Conservation (phyloP, 2,888 invertebrate genomes). For the Mechanitis messenoides region DNA sequence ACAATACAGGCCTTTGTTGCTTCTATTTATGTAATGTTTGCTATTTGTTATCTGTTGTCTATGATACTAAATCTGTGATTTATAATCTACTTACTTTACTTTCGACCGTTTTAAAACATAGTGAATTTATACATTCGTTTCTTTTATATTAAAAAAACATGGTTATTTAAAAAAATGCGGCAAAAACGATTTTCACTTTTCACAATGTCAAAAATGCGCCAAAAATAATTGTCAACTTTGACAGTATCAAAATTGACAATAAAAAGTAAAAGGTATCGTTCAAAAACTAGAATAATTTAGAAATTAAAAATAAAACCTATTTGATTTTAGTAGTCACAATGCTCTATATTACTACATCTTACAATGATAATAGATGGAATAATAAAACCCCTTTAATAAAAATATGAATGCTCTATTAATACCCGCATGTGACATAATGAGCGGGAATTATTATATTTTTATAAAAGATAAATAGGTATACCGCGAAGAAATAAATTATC, state of each 20-base stretch:
- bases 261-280: no score
- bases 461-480: conserved; percentile 54
- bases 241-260: no score
- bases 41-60: conserved; percentile 32
- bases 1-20: conserved; percentile 37
- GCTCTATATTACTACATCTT: neutral
- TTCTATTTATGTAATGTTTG: conserved; percentile 28
- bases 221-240: no score
- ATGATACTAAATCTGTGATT: conserved; percentile 30
- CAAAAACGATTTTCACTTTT: no score
- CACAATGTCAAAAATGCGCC: no score
- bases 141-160: neutral
- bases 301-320: conserved; percentile 8
- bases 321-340: neutral
- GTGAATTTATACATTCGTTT: neutral
- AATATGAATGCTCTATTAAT: conserved; percentile 29
- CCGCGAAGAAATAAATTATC: conserved; percentile 33
- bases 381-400: conserved; percentile 26
- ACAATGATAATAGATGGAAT: conserved; percentile 12
- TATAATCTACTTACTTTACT: conserved; percentile 27
- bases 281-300: neutral
- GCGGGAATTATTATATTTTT: conserved; percentile 70
- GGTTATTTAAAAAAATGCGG: no score
- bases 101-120: conserved; percentile 12
- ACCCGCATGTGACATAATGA: conserved; percentile 68